Evolutionary conservation across 2,113 vertebrate genomes (phyloP).

Genomic region (Larimichthys crocea): DNA sequence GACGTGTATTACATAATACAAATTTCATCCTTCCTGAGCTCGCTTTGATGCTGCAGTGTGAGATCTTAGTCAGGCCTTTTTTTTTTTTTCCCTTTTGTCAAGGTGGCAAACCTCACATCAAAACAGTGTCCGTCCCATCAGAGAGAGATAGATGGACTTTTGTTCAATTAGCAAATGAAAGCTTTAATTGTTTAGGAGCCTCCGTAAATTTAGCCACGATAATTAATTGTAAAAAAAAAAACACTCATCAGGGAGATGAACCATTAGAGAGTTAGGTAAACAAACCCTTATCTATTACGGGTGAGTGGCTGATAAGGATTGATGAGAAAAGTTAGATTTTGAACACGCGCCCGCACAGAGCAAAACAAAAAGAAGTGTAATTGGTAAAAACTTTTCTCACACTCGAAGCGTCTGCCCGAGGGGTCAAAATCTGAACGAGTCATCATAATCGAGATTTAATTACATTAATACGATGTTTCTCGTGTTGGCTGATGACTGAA

Average conservation of each 20-base stretch:
- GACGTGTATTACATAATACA: constrained; percentile 7
- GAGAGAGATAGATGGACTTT: constrained; percentile 34
- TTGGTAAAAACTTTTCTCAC: constrained; percentile 43
- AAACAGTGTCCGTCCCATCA: constrained; percentile 25
- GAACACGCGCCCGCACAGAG: background rate
- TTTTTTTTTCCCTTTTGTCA: background rate
- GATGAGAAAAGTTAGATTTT: constrained; percentile 76
- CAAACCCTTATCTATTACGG: constrained; percentile 70
- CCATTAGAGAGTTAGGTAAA: constrained; percentile 71
- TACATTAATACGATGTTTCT: constrained; percentile 8
- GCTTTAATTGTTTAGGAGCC: constrained; percentile 66
- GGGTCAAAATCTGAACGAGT: constrained; percentile 14
- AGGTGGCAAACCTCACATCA: constrained; percentile 32
- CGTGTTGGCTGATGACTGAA: background rate
- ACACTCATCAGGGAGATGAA: constrained; percentile 69
- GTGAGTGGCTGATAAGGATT: constrained; percentile 63
- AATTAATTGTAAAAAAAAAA: constrained; percentile 68
- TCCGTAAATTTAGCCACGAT: constrained; percentile 59
- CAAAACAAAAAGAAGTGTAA: background rate
- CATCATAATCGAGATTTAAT: constrained; percentile 31
- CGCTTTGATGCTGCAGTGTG: background rate
- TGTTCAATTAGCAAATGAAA: constrained; percentile 67
- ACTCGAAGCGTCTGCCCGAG: background rate
- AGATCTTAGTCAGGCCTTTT: constrained; percentile 19
- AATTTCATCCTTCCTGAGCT: background rate